Percentiles rank a stretch among this genome's conserved stretches.
Conservation (phyloP, 2,113 vertebrate species). For the Planiliza haematocheilus region DNA sequence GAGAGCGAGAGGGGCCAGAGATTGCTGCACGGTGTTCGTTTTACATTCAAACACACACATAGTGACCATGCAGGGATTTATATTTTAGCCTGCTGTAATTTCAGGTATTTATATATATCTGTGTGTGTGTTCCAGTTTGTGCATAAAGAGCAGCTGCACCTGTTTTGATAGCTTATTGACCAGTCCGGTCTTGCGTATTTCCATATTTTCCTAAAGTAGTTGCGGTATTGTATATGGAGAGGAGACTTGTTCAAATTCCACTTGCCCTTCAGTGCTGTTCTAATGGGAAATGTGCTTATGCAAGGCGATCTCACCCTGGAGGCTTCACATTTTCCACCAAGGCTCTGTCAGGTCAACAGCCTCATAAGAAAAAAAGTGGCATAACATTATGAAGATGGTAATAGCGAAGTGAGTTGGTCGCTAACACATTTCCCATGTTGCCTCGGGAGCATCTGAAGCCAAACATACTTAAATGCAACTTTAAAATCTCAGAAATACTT, state of each 20-base stretch:
- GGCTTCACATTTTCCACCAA: slow-evolving; percentile 73
- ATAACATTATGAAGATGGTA: slow-evolving; percentile 77
- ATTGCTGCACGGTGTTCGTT: slow-evolving; percentile 33
- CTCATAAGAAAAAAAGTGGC: slow-evolving; percentile 73
- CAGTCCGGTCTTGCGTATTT: slow-evolving; percentile 26
- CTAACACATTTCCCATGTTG: slow-evolving; percentile 69
- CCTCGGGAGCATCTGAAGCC: slow-evolving; percentile 64
- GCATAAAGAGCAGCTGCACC: neutral
- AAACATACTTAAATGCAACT: slow-evolving; percentile 65
- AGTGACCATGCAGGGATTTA: slow-evolving; percentile 41
- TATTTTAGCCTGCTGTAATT: slow-evolving; percentile 20
- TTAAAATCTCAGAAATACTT: slow-evolving; percentile 58
- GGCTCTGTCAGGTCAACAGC: slow-evolving; percentile 75
- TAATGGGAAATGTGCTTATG: slow-evolving; percentile 82
- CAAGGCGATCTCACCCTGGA: slow-evolving; percentile 75
- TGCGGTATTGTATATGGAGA: slow-evolving; percentile 48
- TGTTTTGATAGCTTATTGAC: slow-evolving; percentile 30
- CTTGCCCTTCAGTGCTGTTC: slow-evolving; percentile 76
- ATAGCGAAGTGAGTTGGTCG: slow-evolving; percentile 71
- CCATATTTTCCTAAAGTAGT: slow-evolving; percentile 54
- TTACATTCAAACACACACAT: slow-evolving; percentile 38
- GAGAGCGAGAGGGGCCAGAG: slow-evolving; percentile 17
- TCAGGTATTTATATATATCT: neutral
- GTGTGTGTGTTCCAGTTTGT: slow-evolving; percentile 24
- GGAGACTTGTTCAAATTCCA: slow-evolving; percentile 65